Evolutionary conservation across 2,113 vertebrate genomes (phyloP), one percentile per base, ranked within the genome.

Genomic region (Nesogale talazaci): DNA sequence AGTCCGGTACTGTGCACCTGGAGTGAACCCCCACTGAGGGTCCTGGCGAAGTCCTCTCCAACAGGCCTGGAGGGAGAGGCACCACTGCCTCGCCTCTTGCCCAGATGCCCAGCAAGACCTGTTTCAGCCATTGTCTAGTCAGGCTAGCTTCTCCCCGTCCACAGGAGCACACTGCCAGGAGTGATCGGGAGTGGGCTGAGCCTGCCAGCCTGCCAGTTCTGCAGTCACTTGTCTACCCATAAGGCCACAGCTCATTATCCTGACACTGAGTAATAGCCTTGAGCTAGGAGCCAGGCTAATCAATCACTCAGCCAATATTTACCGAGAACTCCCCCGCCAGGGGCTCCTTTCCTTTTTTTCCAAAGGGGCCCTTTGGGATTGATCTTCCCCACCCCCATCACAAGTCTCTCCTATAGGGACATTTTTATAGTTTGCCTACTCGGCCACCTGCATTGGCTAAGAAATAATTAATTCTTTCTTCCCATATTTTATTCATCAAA

Each of bases 401-500:
- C 19, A 34, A 59, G 70, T 20, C 31, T 94, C 27, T 87, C 57
- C 52, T 72, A 42, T 27, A 65, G 9, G 86, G 79, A 42, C 69
- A 94, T n/a, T 83, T 93, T 88, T 59, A 72, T 42, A 88, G 40
- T 86, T 42, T 92, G 9, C 63, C 46, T 61, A 27, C 42, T 57
- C 61, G 72, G 75, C 17, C 93, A 90, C 31, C 36, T 65, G 46
- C 36, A 94, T 92, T 91, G 88, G 88, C 89, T 91, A 89, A 76
- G 29, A 61, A 89, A 93, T 88, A 93, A 93, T 91, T 93, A 52
- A 93, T 92, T 93, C 59, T 90, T 93, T 85, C 59, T 90, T 72
- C 75, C 57, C 27, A 86, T 83, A 90, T 95, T 97, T 93, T 90
- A 95, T 93, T 95, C 83, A 94, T 80, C 86, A 95, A 77, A 80